phyloP scores from a whole-genome alignment of 2,113 vertebrate species.

The Grus americana region DNA sequence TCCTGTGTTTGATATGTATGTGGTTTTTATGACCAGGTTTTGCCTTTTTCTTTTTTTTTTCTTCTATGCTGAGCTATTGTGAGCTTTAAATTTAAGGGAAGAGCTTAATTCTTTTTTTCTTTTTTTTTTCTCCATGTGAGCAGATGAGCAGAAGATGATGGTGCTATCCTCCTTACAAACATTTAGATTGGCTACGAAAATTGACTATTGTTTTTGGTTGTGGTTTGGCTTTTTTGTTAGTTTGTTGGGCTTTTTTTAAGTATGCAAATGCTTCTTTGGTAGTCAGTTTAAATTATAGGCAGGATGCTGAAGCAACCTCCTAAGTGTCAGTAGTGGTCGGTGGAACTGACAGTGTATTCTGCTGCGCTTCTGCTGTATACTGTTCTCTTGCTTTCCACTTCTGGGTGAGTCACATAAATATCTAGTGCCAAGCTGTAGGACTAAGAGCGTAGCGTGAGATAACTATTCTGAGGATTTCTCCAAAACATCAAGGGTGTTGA shows the following conservation, averaged over 20 bases:
- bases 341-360: background rate
- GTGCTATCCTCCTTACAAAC: background rate
- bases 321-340: background rate
- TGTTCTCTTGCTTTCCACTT: background rate
- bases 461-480: background rate
- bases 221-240: background rate
- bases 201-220: background rate
- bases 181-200: background rate
- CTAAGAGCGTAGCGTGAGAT: background rate
- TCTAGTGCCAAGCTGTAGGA: background rate
- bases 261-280: background rate
- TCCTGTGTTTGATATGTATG: background rate
- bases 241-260: background rate
- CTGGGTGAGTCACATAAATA: conserved; percentile 14
- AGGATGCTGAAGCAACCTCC: background rate
- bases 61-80: background rate
- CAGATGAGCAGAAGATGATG: background rate
- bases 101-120: background rate
- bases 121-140: background rate
- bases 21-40: background rate
- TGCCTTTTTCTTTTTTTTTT: background rate
- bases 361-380: background rate
- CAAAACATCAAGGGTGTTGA: background rate
- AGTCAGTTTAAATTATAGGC: background rate
- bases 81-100: background rate